Base-by-base conservation (phyloP, 2,888 invertebrate species). In the Malthinus flaveolus region DNA sequence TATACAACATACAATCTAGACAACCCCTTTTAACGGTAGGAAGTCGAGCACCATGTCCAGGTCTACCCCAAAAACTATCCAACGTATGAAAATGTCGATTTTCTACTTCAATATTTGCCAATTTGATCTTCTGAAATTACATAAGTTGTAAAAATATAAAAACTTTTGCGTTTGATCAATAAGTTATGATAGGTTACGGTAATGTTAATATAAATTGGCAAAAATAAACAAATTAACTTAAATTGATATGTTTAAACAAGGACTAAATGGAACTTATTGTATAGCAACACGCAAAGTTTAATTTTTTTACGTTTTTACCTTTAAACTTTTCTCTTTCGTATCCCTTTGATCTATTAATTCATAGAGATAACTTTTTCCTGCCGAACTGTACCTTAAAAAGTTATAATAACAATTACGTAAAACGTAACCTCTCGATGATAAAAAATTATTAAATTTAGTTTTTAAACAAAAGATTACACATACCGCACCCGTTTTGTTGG, bases 21-120 rank as follows among this genome's bases (percentile, higher is more conserved):
- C 71, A 67, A 36, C 71, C 72, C 56, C 75, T 78, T 56, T 73
- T 74, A 36, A 70, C 64, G 10, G 66, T 70, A 4, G 74, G 69
- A 42, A 72, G 56, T 5, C 77, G 78, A 1, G 78, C 89, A 7
- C 85, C 85, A 70, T 89, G 88, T 1, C 92, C 92, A 0, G 91
- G 91, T 45, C 89, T 83, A 23, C 92, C 91, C 92, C 92, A 93
- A 67, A 90, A 82, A 7, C 85, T 83, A 47, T 86, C 85, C 87
- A 90, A 91, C 1, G 90, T 90, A 65, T 84, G 84, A 75, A 90
- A 90, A 74, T 93, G 92, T 63, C 82, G 82, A 49, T 83, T 82
- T 56, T 85, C 85, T 66, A 84, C 84, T 73, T 88, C 87, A 32
- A 84, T 82, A 35, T 91, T 91, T 61, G 82, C 78, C 7, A 78